Percentiles rank a stretch among this genome's conserved stretches.
Conservation (phyloP, 2,888 invertebrate genomes). For the Synanthedon andrenaeformis region DNA sequence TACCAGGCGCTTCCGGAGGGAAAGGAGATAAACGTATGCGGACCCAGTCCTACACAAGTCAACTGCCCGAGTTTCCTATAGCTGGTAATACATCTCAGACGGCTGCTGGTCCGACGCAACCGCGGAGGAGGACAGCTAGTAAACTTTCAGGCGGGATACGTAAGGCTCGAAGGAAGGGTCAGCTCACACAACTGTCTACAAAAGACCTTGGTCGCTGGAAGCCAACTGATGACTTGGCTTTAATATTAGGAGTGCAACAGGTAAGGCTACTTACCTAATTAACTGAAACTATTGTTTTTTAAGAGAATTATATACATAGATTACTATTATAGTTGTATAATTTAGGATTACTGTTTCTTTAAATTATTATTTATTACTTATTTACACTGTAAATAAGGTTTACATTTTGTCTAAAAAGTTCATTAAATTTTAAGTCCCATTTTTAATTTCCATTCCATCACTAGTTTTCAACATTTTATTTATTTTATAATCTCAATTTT, state of each 20-base stretch:
- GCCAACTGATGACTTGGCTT: constrained; percentile 93
- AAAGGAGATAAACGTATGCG: constrained; percentile 60
- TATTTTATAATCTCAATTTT: too few relatives aligned
- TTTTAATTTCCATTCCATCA: too few relatives aligned
- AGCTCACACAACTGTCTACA: constrained; percentile 77
- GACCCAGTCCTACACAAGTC: constrained; percentile 63
- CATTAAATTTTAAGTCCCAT: too few relatives aligned
- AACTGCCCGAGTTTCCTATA: constrained; percentile 57
- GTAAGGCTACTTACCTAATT: constrained; percentile 31
- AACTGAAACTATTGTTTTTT: background rate
- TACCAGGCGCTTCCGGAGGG: constrained; percentile 68
- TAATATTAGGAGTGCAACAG: constrained; percentile 94
- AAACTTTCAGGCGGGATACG: constrained; percentile 56
- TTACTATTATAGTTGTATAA: background rate
- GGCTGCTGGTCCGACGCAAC: constrained; percentile 25
- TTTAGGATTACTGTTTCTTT: background rate
- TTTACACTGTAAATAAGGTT: background rate
- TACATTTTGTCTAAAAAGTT: too few relatives aligned
- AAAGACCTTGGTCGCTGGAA: constrained; percentile 96
- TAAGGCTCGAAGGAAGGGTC: constrained; percentile 72
- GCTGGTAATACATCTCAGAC: constrained; percentile 16
- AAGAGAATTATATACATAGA: background rate
- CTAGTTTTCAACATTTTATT: too few relatives aligned
- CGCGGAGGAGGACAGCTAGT: constrained; percentile 40
- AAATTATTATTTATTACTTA: background rate